Evolutionary conservation across 2,888 invertebrate species (phyloP).

Genomic region (Dolichomitus sp.): DNA sequence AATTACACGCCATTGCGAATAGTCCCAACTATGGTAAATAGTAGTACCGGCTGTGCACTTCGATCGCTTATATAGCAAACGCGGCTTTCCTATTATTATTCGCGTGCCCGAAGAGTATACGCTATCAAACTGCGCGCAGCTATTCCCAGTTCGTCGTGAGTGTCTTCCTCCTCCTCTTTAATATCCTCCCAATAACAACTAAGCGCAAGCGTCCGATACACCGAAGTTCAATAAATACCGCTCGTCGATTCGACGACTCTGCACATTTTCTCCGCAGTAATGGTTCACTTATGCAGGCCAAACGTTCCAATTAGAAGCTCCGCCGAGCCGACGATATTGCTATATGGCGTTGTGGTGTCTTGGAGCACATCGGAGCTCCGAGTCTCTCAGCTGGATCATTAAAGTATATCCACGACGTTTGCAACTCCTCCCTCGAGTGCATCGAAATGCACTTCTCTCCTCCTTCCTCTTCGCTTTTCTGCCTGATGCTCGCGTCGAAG

Average conservation of each 20-base stretch:
- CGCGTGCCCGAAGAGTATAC: constrained; percentile 22
- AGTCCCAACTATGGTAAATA: constrained; percentile 18
- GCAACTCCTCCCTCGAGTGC: constrained; percentile 56
- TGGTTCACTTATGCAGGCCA: constrained; percentile 76
- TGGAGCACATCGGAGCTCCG: neutral
- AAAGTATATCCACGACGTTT: constrained; percentile 60
- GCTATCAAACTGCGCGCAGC: neutral
- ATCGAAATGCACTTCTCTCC: constrained; percentile 6
- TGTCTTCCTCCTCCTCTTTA: constrained; percentile 25
- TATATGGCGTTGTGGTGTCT: neutral
- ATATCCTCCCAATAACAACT: constrained; percentile 6
- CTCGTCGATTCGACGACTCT: constrained; percentile 76
- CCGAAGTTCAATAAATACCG: constrained; percentile 76
- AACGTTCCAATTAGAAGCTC: constrained; percentile 79
- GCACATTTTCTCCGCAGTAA: constrained; percentile 73
- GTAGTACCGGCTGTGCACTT: constrained; percentile 16
- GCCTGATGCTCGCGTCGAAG: constrained; percentile 6
- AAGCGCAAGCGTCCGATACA: neutral
- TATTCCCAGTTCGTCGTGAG: constrained; percentile 30
- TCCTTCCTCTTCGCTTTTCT: constrained; percentile 6
- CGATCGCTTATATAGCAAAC: constrained; percentile 41
- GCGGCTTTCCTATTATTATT: constrained; percentile 76
- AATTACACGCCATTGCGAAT: constrained; percentile 78
- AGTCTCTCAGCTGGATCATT: constrained; percentile 44
- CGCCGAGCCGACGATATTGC: constrained; percentile 46